Conservation (phyloP, 2,797 vertebrate genomes). For the Salmo trutta region DNA sequence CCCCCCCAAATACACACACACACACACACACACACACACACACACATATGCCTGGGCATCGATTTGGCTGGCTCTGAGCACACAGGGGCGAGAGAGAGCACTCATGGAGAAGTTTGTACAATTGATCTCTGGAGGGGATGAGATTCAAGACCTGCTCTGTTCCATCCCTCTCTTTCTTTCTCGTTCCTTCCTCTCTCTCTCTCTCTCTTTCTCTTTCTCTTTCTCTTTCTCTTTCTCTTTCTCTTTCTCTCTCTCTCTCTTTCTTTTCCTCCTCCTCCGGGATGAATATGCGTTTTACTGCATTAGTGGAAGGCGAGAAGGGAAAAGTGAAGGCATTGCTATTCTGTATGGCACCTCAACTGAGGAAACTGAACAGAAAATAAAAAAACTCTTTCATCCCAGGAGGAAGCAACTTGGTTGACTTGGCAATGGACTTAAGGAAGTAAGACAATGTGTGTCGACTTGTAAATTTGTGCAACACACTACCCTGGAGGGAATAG, state of each 20-base stretch:
- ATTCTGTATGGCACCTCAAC: constrained; percentile 43
- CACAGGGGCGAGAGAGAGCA: constrained; percentile 59
- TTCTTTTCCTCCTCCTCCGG: constrained; percentile 40
- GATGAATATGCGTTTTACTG: constrained; percentile 65
- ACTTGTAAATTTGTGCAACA: constrained; percentile 51
- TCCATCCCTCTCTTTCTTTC: constrained; percentile 18
- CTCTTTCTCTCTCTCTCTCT: neutral
- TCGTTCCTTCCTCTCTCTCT: neutral
- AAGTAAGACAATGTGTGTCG: constrained; percentile 55
- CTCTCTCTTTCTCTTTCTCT: constrained; percentile 10
- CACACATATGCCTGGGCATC: constrained; percentile 47
- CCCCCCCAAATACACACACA: constrained; percentile 18
- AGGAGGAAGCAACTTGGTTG: constrained; percentile 45
- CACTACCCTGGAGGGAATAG: constrained; percentile 31
- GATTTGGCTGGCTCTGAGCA: constrained; percentile 65
- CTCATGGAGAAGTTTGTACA: constrained; percentile 76
- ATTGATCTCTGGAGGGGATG: constrained; percentile 75
- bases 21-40: constrained; percentile 16
- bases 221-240: neutral
- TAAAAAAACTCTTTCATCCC: constrained; percentile 54
- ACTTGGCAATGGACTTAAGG: constrained; percentile 54
- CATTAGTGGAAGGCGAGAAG: constrained; percentile 48
- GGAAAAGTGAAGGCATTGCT: constrained; percentile 33
- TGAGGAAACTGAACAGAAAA: constrained; percentile 42
- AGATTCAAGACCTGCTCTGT: constrained; percentile 52